Evolutionary conservation across 2,113 vertebrate species (phyloP).

Genomic region (Mirza zaza): DNA sequence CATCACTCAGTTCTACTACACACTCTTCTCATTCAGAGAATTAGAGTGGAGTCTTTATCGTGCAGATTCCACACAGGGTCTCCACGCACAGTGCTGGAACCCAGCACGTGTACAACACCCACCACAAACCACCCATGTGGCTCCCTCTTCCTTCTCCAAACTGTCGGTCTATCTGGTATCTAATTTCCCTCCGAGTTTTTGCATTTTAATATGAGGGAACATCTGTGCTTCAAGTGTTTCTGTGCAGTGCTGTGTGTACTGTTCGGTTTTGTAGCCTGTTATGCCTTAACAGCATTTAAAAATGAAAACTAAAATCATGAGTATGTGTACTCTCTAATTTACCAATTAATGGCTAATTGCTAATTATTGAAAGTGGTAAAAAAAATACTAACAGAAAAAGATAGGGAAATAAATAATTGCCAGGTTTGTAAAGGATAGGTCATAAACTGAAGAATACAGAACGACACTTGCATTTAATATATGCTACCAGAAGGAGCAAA

Average conservation of each 20-base stretch:
- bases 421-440: not conserved
- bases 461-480: rapidly evolving
- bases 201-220: not conserved
- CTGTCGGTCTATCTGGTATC: not conserved
- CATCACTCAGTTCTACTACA: rapidly evolving
- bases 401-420: rapidly evolving
- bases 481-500: too few relatives aligned
- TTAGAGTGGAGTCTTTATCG: rapidly evolving
- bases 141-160: not conserved
- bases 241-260: rapidly evolving
- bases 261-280: rapidly evolving
- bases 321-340: rapidly evolving
- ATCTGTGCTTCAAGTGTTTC: not conserved
- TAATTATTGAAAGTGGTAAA: too few relatives aligned
- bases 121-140: not conserved
- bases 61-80: rapidly evolving
- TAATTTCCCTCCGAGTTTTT: not conserved
- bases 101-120: not conserved
- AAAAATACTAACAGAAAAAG: not conserved
- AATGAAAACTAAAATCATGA: not conserved
- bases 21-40: not conserved
- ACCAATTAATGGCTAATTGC: not conserved
- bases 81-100: rapidly evolving
- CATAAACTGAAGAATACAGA: not conserved
- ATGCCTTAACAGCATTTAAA: not conserved